Percentiles rank a stretch among this genome's conserved stretches.
Conservation (phyloP, 37 sponge, comb jelly and placozoan species). For the Theonella swinhoei region DNA sequence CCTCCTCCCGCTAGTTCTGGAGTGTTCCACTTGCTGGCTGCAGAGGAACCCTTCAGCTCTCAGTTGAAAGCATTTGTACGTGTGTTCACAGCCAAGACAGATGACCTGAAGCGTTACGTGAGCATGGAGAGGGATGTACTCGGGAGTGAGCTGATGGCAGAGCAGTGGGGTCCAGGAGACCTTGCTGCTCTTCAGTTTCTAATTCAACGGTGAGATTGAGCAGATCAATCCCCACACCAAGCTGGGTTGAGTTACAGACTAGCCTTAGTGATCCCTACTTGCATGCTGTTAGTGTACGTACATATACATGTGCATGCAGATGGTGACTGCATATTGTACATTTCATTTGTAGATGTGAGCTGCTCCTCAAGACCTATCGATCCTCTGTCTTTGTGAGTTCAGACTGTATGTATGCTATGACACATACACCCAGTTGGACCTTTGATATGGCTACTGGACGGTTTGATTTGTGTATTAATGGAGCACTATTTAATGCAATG, state of each 20-base stretch:
- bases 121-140: not conserved
- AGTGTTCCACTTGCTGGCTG: constrained; percentile 12
- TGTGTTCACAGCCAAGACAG: constrained; percentile 51
- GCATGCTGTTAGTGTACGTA: not conserved
- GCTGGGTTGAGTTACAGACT: not conserved
- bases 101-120: constrained; percentile 30
- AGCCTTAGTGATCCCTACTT: no score
- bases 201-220: constrained; percentile 45
- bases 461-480: no score
- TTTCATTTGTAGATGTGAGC: constrained; percentile 34
- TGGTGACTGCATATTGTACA: not conserved
- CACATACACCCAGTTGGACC: no score
- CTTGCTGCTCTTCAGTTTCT: constrained; percentile 57
- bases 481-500: no score
- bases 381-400: not conserved
- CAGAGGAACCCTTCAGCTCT: constrained; percentile 30
- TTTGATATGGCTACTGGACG: no score
- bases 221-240: not conserved
- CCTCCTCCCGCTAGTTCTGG: constrained; percentile 38
- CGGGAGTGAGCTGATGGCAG: not conserved
- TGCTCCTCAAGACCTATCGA: constrained; percentile 50
- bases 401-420: no score
- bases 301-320: not conserved
- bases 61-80: constrained; percentile 56
- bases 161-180: constrained; percentile 11